These are phyloP conservation scores for Linyphia triangularis DNA, from an alignment of 2,888 invertebrate species.

Conservation along the genomic window DNA sequence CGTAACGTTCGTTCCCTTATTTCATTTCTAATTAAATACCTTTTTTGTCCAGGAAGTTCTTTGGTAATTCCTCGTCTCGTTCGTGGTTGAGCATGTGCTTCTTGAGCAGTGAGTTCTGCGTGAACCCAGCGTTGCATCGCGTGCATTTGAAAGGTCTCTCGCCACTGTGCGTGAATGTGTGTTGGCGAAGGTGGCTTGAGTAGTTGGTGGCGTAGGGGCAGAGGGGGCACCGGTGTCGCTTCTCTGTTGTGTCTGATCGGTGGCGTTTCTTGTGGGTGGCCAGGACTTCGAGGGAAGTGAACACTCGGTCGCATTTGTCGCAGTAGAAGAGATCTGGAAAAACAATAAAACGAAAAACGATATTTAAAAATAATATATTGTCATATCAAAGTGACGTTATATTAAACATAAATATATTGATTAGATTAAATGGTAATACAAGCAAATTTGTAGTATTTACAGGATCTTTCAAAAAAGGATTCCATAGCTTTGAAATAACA, in stretches of 20 bases:
- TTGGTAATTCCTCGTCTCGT: neutral
- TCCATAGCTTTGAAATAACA: no score
- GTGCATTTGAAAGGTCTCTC: conserved; percentile 63
- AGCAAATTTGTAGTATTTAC: no score
- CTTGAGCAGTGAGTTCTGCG: conserved; percentile 53
- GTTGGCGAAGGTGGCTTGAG: conserved; percentile 65
- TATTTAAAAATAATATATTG: no score
- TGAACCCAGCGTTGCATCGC: conserved; percentile 51
- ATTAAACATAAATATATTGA: no score
- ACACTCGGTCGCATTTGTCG: conserved; percentile 45
- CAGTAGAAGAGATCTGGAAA: conserved; percentile 44
- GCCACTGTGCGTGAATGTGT: conserved; percentile 65
- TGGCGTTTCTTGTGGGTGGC: conserved; percentile 45
- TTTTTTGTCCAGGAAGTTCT: no score
- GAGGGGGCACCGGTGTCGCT: conserved; percentile 46
- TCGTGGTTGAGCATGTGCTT: conserved; percentile 65
- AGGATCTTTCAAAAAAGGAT: no score
- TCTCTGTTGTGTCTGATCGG: conserved; percentile 15
- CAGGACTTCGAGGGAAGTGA: conserved; percentile 43
- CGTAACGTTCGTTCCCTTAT: no score
- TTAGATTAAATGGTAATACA: no score
- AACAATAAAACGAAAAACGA: neutral
- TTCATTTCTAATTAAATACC: no score
- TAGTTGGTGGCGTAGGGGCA: conserved; percentile 68
- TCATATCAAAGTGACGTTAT: no score